phyloP scores from a whole-genome alignment of 1,140 invertebrate species.

The Drosophila trapezifrons region DNA sequence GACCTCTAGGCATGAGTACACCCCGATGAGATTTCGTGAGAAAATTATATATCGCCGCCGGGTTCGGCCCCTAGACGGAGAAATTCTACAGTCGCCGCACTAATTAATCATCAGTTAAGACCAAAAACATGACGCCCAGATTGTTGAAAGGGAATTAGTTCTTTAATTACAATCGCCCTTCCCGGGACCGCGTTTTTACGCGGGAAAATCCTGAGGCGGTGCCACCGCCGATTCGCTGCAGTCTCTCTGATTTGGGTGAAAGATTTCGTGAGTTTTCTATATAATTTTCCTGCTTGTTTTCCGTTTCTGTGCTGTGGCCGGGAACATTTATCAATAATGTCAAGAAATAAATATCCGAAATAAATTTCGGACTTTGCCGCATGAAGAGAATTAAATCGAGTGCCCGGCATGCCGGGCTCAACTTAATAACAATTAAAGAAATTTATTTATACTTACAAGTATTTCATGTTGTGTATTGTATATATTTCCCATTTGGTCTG shows the following conservation, averaged over 20 bases:
- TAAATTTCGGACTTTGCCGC: conserved; percentile 48
- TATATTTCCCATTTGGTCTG: conserved; percentile 19
- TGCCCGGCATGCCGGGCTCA: conserved; percentile 13
- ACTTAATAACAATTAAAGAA: conserved; percentile 45
- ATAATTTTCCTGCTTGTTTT: conserved; percentile 63
- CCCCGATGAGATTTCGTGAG: conserved; percentile 59
- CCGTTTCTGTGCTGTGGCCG: conserved; percentile 30
- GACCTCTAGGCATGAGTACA: conserved; percentile 62
- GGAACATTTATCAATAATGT: conserved; percentile 77
- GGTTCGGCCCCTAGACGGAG: conserved; percentile 20
- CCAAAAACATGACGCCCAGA: conserved; percentile 64
- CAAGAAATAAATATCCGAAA: conserved; percentile 63
- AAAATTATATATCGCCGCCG: conserved; percentile 64
- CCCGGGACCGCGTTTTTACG: background rate
- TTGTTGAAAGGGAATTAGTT: conserved; percentile 67
- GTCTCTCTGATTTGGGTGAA: conserved; percentile 40
- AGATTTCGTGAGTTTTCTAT: conserved; percentile 70
- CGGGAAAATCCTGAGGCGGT: conserved; percentile 9
- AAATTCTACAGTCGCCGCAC: conserved; percentile 53
- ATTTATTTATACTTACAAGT: conserved; percentile 40
- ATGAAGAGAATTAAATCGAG: conserved; percentile 16
- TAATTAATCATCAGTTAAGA: conserved; percentile 79
- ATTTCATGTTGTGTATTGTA: conserved; percentile 28
- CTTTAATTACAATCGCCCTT: conserved; percentile 61
- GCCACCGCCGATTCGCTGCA: conserved; percentile 28